A percentile compares a stretch with the other conserved stretches of the same genome.
Evolutionary conservation across 1,140 invertebrate species (phyloP).

Genomic region (Diabrotica virgifera): DNA sequence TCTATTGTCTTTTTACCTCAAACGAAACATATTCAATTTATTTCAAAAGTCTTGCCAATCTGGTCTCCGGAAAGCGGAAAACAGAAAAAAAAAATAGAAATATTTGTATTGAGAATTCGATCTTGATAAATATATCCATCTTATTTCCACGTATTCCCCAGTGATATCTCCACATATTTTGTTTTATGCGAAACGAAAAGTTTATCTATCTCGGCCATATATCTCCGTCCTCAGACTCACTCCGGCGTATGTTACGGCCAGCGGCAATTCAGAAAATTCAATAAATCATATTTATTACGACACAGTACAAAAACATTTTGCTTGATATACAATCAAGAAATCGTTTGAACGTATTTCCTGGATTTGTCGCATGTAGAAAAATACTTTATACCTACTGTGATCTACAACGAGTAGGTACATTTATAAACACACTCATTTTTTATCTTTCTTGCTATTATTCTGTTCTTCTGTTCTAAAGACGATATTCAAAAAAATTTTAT

Average conservation of each 20-base stretch:
- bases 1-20: no score
- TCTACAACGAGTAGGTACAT: no score
- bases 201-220: background rate
- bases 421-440: no score
- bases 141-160: slow-evolving; percentile 2
- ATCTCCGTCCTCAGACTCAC: slow-evolving; percentile 1
- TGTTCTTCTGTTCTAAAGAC: no score
- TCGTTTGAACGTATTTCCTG: no score
- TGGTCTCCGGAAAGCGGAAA: background rate
- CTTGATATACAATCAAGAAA: background rate
- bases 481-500: no score
- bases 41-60: no score
- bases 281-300: slow-evolving; percentile 3
- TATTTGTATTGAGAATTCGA: slow-evolving; percentile 1
- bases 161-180: slow-evolving; percentile 2
- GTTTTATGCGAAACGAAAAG: background rate
- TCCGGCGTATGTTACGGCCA: background rate
- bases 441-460: no score
- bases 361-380: no score
- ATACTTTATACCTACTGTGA: no score
- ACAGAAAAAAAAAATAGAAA: background rate
- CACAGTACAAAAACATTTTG: background rate
- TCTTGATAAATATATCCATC: slow-evolving; percentile 3
- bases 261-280: background rate
- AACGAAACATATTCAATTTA: no score